These are phyloP conservation scores for Scomber colias DNA, from an alignment of 2,113 vertebrate genomes.

Conservation along the genomic window DNA sequence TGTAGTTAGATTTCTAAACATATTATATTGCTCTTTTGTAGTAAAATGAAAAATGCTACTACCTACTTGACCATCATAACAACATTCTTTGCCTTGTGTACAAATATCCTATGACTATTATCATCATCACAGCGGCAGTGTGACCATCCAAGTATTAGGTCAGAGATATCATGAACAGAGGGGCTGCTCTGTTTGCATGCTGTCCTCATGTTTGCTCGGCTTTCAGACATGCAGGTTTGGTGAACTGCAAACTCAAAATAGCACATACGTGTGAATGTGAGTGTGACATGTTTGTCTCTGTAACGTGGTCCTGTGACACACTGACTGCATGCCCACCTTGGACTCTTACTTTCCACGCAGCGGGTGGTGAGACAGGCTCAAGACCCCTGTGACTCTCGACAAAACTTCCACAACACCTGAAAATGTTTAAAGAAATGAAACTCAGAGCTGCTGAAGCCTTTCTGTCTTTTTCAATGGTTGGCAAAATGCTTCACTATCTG, in stretches of 20 bases:
- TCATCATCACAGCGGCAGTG: not conserved
- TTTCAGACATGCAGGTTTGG: constrained; percentile 6
- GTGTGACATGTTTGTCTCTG: not conserved
- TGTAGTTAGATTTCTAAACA: not conserved
- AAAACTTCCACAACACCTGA: constrained; percentile 1
- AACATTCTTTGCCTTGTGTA: not conserved
- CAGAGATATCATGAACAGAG: not conserved
- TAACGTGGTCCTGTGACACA: not conserved
- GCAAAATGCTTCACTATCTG: constrained; percentile 43
- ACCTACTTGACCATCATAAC: not conserved
- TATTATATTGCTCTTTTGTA: not conserved
- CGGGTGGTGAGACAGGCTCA: not conserved
- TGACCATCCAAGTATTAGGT: no score
- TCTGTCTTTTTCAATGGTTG: constrained; percentile 3
- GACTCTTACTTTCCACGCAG: not conserved
- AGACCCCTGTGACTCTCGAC: not conserved
- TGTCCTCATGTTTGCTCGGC: not conserved
- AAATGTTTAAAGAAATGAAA: constrained; percentile 1
- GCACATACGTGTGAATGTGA: constrained; percentile 8
- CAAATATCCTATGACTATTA: not conserved
- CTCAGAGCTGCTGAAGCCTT: constrained; percentile 11
- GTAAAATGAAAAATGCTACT: not conserved
- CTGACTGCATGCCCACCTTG: not conserved
- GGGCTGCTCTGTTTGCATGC: not conserved
- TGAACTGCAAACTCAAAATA: constrained; percentile 15